Base-by-base conservation (phyloP, 2,797 vertebrate species). In the Aratinga solstitialis region DNA sequence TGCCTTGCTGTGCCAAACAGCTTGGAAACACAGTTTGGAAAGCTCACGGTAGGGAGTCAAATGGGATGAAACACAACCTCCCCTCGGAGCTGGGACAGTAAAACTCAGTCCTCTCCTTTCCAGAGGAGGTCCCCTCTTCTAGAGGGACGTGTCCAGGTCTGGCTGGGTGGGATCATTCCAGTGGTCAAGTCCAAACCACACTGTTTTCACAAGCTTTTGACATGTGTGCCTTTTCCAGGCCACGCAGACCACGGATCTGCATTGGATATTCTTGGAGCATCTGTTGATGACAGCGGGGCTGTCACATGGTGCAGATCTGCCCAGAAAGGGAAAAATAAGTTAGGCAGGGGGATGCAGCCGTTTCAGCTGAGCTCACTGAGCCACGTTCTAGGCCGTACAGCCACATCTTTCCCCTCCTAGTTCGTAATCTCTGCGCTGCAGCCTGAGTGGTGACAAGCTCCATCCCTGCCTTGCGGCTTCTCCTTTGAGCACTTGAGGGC, bases 401-500 rank as follows among this genome's bases (percentile, higher is more conserved):
- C 18, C 34, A 2, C 42, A 16, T 73, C 78, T 61, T 38, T 56
- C 38, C 26, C 20, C 18, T 30, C 16, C 20, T 13, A 4, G 0
- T 53, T 79, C 62, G 0, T 8, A 22, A 19, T 29, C 24, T 23
- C 40, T 83, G 58, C 47, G 3, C 22, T 1, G 2, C 54, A 66
- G 81, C 54, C 62, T 59, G 66, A 62, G 54, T 27, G 54, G 68
- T 12, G 48, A 71, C 19, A 23, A 47, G 22, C 58, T 84, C 40
- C 34, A 8, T 29, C 42, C 34, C 32, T 30, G 58, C 26, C 56
- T 88, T 95, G 96, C 15, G 2, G 34, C 86, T 69, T 76, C 92
- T 87, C 36, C 47, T 84, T 6, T 38, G 63, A 94, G 83, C 96
- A 11, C 96, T 96, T 86, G 96, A 93, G 95, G 95, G 95, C 96